phyloP scores from a whole-genome alignment of 2,113 vertebrate species.

The Piprites chloris region DNA sequence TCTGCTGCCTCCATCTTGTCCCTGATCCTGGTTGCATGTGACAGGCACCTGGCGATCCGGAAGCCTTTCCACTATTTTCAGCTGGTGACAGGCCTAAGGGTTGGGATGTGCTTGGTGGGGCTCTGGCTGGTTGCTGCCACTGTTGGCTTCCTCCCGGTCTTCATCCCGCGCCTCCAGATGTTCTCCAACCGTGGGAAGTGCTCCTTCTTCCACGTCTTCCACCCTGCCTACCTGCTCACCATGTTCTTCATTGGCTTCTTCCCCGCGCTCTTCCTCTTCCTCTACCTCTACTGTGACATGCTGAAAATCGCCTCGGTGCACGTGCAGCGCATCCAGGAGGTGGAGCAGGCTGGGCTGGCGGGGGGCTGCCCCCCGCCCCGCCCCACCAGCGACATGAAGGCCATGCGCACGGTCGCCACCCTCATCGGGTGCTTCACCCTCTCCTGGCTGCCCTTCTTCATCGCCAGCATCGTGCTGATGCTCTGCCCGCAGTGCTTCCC shows the following conservation, averaged over 20 bases:
- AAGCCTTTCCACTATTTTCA: slow-evolving; percentile 82
- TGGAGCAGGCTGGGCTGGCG: slow-evolving; percentile 48
- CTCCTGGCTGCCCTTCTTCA: slow-evolving; percentile 88
- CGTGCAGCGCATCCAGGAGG: slow-evolving; percentile 79
- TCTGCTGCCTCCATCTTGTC: slow-evolving; percentile 86
- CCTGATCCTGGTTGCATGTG: slow-evolving; percentile 85
- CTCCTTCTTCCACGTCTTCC: slow-evolving; percentile 83
- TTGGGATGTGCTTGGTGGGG: slow-evolving; percentile 50
- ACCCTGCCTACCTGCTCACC: slow-evolving; percentile 75
- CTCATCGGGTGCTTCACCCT: slow-evolving; percentile 85
- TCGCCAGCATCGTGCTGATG: slow-evolving; percentile 78
- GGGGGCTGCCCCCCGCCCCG: slow-evolving; percentile 6
- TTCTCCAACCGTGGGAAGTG: slow-evolving; percentile 60
- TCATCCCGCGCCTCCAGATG: slow-evolving; percentile 72
- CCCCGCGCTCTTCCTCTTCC: slow-evolving; percentile 78
- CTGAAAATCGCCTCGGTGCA: slow-evolving; percentile 85
- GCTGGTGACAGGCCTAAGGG: slow-evolving; percentile 69
- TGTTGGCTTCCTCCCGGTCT: slow-evolving; percentile 82
- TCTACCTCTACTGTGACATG: slow-evolving; percentile 92
- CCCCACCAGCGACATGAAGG: slow-evolving; percentile 76
- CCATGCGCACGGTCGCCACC: slow-evolving; percentile 81
- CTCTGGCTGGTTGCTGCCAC: slow-evolving; percentile 79
- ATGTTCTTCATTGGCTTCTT: slow-evolving; percentile 83
- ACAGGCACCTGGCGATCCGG: slow-evolving; percentile 89
- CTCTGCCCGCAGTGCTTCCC: slow-evolving; percentile 75